Percentiles rank a stretch among this genome's conserved stretches.
Evolutionary conservation across 2,888 invertebrate genomes (phyloP).

Genomic region (Acleris cristana): DNA sequence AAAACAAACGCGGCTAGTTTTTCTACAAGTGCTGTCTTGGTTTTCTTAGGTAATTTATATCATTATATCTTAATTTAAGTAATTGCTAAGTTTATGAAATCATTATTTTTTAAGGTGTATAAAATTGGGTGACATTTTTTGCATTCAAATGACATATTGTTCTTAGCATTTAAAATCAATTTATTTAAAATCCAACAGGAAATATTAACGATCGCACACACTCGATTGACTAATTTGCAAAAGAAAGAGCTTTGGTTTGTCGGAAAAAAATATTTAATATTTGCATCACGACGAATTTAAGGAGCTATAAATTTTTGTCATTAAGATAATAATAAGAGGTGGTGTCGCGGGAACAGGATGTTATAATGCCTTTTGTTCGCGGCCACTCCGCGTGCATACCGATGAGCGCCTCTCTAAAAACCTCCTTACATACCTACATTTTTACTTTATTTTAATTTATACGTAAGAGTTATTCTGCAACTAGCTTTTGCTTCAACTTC

Average conservation of each 20-base stretch:
- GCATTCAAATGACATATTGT: neutral
- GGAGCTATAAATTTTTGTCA: conserved; percentile 81
- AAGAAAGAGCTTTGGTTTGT: conserved; percentile 51
- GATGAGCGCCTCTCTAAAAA: conserved; percentile 63
- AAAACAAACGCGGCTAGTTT: conserved; percentile 13
- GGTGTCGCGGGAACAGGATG: conserved; percentile 79
- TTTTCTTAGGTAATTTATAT: too few species aligned
- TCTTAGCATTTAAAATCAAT: neutral
- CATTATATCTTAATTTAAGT: too few species aligned
- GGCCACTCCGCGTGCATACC: conserved; percentile 74
- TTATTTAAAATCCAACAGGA: conserved; percentile 11
- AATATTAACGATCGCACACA: conserved; percentile 8
- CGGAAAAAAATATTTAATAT: conserved; percentile 67
- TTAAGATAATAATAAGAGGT: conserved; percentile 81
- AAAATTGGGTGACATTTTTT: neutral
- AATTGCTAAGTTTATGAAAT: too few species aligned
- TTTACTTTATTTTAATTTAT: conserved; percentile 48
- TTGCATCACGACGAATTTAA: conserved; percentile 79
- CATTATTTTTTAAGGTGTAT: neutral
- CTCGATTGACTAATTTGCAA: conserved; percentile 13
- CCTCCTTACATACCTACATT: conserved; percentile 55
- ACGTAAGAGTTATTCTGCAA: neutral
- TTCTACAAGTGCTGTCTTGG: conserved; percentile 3
- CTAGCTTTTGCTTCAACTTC: too few species aligned
- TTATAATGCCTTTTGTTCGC: conserved; percentile 81